Base-by-base conservation (phyloP, 2,113 vertebrate species). In the Trogon surrucura region DNA sequence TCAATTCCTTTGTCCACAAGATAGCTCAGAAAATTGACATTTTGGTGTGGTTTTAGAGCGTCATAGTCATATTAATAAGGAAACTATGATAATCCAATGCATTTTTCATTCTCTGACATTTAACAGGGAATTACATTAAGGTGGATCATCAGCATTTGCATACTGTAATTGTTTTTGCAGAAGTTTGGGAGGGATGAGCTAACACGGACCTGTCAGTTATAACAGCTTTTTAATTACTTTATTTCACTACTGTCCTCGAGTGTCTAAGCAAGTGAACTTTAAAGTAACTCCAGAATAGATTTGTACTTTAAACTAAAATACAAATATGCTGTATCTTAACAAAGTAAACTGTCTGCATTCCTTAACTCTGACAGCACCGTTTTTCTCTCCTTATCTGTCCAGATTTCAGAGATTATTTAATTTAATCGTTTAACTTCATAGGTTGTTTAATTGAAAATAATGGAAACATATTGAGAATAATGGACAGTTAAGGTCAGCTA, bases 131-230 rank as follows among this genome's bases (percentile, higher is more conserved):
- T 36, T 86, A 61, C 34, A 79, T 89, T 74, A 92, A 84, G 81
- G 72, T 88, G 48, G 53, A 82, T 97, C 93, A 92, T 87, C 92
- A 87, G 20, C 66, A 93, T 97, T 94, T 97, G 90, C 96, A 97
- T 93, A 78, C 11, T 81, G 83, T 88, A 91, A 93, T 93, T 96
- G 82, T 89, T 93, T 93, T 93, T 87, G 72, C 85, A 92, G 64
- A 54, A 38, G 50, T 71, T 93, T 93, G 85, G 70, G 66, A 78
- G 62, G 84, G 62, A 27, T 94, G 69, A 83, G 38, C 93, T 95
- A 94, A 92, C 73, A 85, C 56, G 21, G 53, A 84, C 27, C 67
- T 95, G 80, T 82, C 92, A 91, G 32, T 67, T 94, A 16, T 34
- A 78, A 61, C 47, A 66, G 47, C 9, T 75, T 83, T 93, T 95